Percentiles rank a stretch among this genome's conserved stretches.
phyloP scores from a whole-genome alignment of 2,113 vertebrate species.

The Mormyrus lacerda region DNA sequence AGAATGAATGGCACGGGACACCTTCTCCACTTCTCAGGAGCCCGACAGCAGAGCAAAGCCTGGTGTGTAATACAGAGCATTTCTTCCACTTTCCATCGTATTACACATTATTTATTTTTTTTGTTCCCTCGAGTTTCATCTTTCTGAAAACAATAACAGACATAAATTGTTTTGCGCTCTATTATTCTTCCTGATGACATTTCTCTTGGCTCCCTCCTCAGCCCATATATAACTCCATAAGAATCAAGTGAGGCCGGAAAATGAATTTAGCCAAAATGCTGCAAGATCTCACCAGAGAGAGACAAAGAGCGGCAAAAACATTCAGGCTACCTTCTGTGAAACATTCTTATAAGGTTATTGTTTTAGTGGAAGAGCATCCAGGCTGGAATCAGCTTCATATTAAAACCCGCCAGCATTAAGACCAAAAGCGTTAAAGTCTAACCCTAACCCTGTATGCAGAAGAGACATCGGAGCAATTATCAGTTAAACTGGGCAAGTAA shows the following conservation, averaged over 20 bases:
- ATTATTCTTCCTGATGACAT: slow-evolving; percentile 5
- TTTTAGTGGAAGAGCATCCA: neutral
- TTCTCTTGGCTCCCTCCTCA: slow-evolving; percentile 1
- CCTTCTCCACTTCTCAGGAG: neutral
- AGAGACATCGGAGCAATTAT: neutral
- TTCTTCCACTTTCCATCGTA: slow-evolving; percentile 5
- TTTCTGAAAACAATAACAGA: slow-evolving; percentile 19
- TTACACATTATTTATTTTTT: neutral
- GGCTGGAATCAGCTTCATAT: neutral
- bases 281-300: slow-evolving; percentile 27
- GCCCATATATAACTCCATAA: slow-evolving; percentile 18
- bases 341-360: neutral
- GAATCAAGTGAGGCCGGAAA: slow-evolving; percentile 4
- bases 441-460: neutral
- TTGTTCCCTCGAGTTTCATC: slow-evolving; percentile 12
- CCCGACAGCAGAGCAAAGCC: neutral
- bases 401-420: neutral
- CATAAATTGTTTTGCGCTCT: slow-evolving; percentile 16
- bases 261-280: neutral
- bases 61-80: neutral
- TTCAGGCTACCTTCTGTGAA: neutral
- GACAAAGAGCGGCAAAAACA: slow-evolving; percentile 20
- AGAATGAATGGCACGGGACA: neutral
- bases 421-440: no score
- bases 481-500: neutral